Conservation (phyloP, 1,140 invertebrate genomes). For the Leptonema lineaticorne region DNA sequence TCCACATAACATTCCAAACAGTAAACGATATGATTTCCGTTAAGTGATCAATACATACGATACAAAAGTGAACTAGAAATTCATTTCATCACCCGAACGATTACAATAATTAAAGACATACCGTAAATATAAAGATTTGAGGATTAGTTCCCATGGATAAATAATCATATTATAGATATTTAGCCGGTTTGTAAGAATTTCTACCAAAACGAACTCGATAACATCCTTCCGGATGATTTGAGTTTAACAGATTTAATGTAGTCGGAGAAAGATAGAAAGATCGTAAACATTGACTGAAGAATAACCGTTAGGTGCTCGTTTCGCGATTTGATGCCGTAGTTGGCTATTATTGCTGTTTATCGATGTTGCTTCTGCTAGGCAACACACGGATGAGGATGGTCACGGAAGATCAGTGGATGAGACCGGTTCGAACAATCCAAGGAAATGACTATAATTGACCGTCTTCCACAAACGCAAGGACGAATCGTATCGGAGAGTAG, state of each 20-base stretch:
- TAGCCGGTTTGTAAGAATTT: background rate
- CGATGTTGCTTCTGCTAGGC: background rate
- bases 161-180: background rate
- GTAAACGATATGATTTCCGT: background rate
- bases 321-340: background rate
- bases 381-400: background rate
- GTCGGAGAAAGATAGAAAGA: too few species aligned
- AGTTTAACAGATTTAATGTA: too few species aligned
- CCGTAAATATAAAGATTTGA: background rate
- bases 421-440: background rate
- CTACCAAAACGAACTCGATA: background rate
- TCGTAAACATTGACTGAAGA: background rate
- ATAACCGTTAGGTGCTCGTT: background rate
- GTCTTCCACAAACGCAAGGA: background rate
- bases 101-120: constrained; percentile 1
- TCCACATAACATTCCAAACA: too few species aligned
- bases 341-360: too few species aligned
- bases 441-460: background rate
- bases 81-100: background rate
- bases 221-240: constrained; percentile 15
- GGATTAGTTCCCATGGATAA: constrained; percentile 6
- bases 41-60: too few species aligned
- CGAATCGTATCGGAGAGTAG: too few species aligned
- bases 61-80: too few species aligned
- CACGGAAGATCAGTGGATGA: background rate